Conservation (phyloP, 2,888 invertebrate genomes). For the Clanis bilineata region DNA sequence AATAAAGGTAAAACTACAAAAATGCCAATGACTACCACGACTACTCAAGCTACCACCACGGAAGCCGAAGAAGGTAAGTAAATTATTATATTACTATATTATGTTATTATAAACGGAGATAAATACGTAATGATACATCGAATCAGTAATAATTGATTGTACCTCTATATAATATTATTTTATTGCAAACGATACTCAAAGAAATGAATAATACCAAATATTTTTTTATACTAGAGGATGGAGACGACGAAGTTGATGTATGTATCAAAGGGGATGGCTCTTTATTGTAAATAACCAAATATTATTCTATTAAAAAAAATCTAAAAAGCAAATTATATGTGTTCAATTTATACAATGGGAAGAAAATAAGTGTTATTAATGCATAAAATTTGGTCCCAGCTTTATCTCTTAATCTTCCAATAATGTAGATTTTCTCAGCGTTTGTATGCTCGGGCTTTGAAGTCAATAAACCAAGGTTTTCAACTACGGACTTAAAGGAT, state of each 20-base stretch:
- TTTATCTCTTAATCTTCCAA: not conserved
- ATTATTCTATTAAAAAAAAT: no score
- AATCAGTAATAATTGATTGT: not conserved
- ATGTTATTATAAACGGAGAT: not conserved
- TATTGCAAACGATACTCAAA: no score
- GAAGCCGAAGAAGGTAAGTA: not conserved
- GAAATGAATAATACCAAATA: no score
- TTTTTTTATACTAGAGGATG: no score
- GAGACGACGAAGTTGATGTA: no score
- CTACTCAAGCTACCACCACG: not conserved
- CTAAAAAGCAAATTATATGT: no score
- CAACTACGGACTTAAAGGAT: not conserved
- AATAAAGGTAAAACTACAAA: not conserved
- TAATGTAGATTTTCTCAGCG: not conserved
- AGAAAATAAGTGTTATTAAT: not conserved
- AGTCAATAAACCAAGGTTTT: not conserved
- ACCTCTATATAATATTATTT: no score
- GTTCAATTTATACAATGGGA: not conserved
- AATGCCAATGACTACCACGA: not conserved
- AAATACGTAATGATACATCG: not conserved
- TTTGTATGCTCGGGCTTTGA: not conserved
- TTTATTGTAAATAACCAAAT: no score
- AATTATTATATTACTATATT: not conserved
- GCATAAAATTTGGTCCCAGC: not conserved
- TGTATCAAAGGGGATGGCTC: no score